phyloP scores from a whole-genome alignment of 2,113 vertebrate species.

The Mormoops blainvillei region DNA sequence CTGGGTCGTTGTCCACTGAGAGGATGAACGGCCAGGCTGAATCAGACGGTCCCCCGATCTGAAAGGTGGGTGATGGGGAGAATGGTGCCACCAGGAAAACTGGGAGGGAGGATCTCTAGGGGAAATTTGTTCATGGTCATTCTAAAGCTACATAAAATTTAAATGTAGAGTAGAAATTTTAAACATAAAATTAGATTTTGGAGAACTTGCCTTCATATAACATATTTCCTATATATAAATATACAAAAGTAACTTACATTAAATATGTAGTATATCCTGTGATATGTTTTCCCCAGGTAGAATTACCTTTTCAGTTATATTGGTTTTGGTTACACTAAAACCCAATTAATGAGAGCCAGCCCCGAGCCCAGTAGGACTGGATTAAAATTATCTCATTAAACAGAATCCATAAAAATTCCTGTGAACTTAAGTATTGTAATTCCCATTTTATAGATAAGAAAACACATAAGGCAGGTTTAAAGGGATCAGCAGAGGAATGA shows the following conservation, averaged over 20 bases:
- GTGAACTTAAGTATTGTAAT: neutral
- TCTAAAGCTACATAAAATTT: neutral
- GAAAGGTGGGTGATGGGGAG: neutral
- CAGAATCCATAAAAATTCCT: neutral
- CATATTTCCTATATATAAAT: neutral
- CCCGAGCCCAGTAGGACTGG: neutral
- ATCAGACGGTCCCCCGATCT: neutral
- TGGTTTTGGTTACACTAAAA: neutral
- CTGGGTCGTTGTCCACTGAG: neutral
- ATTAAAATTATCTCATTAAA: constrained; percentile 3
- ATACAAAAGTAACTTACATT: neutral
- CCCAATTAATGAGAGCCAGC: neutral
- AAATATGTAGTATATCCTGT: neutral
- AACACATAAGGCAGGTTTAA: neutral
- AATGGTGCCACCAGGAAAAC: neutral
- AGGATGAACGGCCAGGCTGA: neutral
- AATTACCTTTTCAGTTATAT: constrained; percentile 29
- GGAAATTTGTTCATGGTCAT: neutral
- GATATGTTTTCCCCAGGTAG: neutral
- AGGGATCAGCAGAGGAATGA: neutral
- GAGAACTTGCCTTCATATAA: neutral
- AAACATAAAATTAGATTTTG: neutral
- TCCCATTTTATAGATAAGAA: constrained; percentile 17
- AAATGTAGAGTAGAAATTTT: neutral
- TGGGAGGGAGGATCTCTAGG: neutral